Evolutionary conservation across 2,797 vertebrate genomes (phyloP).

Genomic region (Chelidonichthys spinosus): DNA sequence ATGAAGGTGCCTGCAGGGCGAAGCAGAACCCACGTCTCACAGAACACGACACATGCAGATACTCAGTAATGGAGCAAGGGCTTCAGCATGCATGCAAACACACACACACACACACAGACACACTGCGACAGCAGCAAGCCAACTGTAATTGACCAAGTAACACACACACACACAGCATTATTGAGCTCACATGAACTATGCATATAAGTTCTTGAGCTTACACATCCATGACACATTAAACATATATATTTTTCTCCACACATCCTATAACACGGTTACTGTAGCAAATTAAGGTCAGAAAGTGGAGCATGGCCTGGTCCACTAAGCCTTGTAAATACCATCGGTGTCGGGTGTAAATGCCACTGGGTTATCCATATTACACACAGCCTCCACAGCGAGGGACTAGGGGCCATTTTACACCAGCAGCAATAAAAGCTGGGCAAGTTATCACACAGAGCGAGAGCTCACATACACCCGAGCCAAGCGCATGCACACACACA

Average conservation of each 20-base stretch:
- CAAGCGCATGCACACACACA: conserved; percentile 10
- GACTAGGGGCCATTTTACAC: conserved; percentile 41
- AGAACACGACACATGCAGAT: conserved; percentile 73
- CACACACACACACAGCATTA: conserved; percentile 10
- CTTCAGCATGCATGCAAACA: conserved; percentile 38
- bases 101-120: conserved; percentile 30
- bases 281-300: conserved; percentile 80
- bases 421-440: conserved; percentile 45
- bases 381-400: conserved; percentile 42
- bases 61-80: conserved; percentile 66
- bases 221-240: conserved; percentile 34
- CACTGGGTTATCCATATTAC: conserved; percentile 73
- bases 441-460: conserved; percentile 21
- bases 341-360: conserved; percentile 76
- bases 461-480: neutral
- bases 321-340: conserved; percentile 79
- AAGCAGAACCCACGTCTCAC: conserved; percentile 69
- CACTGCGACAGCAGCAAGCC: conserved; percentile 20
- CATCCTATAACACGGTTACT: conserved; percentile 16
- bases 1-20: conserved; percentile 79
- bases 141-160: conserved; percentile 27
- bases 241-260: conserved; percentile 29
- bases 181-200: conserved; percentile 21
- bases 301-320: conserved; percentile 65
- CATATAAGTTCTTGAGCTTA: conserved; percentile 21